Evolutionary conservation across 2,797 vertebrate species (phyloP).

Genomic region (Neosilurus mollespiculum): DNA sequence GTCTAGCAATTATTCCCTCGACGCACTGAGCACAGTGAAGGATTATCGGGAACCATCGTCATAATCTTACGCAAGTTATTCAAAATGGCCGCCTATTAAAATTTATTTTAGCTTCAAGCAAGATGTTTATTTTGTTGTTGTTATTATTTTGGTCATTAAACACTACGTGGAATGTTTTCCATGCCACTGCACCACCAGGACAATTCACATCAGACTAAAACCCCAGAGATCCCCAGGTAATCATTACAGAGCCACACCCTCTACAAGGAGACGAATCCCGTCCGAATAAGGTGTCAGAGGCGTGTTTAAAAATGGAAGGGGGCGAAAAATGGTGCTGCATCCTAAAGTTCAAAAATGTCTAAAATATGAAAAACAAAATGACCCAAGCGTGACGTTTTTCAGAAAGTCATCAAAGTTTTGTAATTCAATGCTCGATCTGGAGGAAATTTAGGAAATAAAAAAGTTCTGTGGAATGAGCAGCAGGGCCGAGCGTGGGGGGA

Average conservation of each 20-base stretch:
- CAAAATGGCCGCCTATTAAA: too few species aligned
- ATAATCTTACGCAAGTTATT: too few species aligned
- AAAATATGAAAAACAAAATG: background rate
- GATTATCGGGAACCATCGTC: background rate
- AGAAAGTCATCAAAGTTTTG: conserved; percentile 7
- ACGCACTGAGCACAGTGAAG: background rate
- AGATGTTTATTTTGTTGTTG: too few species aligned
- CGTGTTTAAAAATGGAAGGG: too few species aligned
- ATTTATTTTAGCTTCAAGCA: too few species aligned
- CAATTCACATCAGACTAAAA: background rate
- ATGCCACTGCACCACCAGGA: background rate
- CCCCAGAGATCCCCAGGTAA: background rate
- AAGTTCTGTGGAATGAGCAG: conserved; percentile 3
- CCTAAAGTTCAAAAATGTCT: background rate
- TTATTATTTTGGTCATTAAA: too few species aligned
- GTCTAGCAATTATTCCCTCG: background rate
- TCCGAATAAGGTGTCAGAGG: background rate
- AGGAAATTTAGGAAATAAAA: conserved; percentile 6
- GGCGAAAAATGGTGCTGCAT: background rate
- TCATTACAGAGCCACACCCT: background rate
- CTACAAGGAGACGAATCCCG: background rate
- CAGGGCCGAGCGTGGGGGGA: conserved; percentile 29
- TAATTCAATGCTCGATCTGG: background rate
- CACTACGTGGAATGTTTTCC: too few species aligned
- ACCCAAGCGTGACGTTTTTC: background rate